phyloP scores from a whole-genome alignment of 2,113 vertebrate genomes.

The Protobothrops mucrosquamatus region DNA sequence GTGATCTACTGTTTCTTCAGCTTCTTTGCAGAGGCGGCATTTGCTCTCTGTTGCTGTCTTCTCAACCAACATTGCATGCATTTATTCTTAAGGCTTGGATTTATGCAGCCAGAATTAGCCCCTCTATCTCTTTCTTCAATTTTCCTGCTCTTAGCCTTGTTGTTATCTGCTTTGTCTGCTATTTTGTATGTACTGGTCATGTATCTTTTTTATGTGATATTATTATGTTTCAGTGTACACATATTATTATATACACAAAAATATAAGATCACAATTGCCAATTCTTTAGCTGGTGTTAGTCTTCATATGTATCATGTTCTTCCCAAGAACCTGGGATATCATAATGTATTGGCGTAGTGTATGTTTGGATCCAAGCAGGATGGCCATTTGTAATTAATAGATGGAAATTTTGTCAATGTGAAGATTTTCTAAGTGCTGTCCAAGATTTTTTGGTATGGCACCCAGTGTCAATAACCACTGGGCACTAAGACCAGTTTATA shows the following conservation, averaged over 20 bases:
- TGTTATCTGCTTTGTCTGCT: not conserved
- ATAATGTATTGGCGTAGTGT: not conserved
- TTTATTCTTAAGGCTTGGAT: not conserved
- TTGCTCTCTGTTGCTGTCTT: not conserved
- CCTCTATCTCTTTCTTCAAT: not conserved
- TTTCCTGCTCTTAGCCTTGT: not conserved
- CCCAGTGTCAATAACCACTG: not conserved
- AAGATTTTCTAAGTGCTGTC: not conserved
- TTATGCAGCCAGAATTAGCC: not conserved
- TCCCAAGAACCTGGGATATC: not conserved
- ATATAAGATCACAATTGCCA: not conserved
- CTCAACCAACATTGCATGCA: not conserved
- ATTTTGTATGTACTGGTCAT: not conserved
- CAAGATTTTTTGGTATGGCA: not conserved
- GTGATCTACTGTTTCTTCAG: not conserved
- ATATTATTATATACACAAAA: not conserved
- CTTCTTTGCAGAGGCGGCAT: not conserved
- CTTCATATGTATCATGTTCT: not conserved
- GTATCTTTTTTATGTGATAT: not conserved
- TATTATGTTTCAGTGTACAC: not conserved
- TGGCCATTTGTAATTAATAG: not conserved
- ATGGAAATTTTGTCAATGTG: not conserved
- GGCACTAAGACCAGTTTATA: not conserved
- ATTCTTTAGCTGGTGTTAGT: not conserved
- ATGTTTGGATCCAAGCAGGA: not conserved